phyloP scores from a whole-genome alignment of 2,888 invertebrate genomes.

The Acronicta aceris region DNA sequence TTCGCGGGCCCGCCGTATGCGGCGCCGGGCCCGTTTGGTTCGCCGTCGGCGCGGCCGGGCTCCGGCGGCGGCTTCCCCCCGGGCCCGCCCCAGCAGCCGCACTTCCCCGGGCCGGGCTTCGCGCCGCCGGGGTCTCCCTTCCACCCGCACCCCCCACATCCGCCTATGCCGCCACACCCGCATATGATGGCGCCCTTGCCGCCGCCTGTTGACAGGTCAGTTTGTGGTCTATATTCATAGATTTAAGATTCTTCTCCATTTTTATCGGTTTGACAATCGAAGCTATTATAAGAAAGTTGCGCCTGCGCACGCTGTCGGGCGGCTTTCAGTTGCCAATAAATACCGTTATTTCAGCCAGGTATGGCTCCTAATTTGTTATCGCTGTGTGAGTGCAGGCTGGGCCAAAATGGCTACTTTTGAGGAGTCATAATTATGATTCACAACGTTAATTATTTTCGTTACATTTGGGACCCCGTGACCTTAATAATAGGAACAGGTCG shows the following conservation, averaged over 20 bases:
- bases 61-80: conserved; percentile 96
- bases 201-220: conserved; percentile 94
- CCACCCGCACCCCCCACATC: conserved; percentile 95
- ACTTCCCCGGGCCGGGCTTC: conserved; percentile 92
- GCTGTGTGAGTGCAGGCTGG: no score
- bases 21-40: conserved; percentile 91
- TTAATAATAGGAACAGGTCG: no score
- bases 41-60: conserved; percentile 92
- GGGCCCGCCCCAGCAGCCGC: conserved; percentile 91
- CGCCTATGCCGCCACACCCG: conserved; percentile 94
- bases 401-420: no score
- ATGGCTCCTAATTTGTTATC: no score
- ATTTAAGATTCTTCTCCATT: not conserved
- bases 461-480: no score
- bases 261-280: no score
- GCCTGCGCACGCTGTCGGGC: no score
- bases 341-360: no score
- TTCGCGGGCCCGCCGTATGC: conserved; percentile 91
- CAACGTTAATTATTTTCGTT: no score
- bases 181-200: conserved; percentile 90
- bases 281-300: no score
- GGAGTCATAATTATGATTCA: no score
- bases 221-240: conserved; percentile 11
- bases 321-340: no score
- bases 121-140: conserved; percentile 94